These are phyloP conservation scores for Drosophila meridiana DNA, from an alignment of 2,888 invertebrate species.

Conservation along the genomic window DNA sequence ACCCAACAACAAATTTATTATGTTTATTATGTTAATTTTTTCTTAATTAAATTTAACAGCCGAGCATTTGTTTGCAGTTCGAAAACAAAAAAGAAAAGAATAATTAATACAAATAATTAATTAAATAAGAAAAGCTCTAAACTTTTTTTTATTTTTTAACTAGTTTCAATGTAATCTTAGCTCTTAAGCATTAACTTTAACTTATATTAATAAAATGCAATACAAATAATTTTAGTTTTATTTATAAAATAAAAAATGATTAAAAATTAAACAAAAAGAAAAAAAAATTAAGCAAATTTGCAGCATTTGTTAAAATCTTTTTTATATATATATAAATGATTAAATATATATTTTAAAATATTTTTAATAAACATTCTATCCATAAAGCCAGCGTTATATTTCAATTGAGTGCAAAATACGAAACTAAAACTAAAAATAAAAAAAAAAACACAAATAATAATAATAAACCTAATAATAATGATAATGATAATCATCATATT, in stretches of 20 bases:
- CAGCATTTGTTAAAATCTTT: conserved; percentile 71
- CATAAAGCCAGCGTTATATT: conserved; percentile 67
- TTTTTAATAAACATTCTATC: conserved; percentile 74
- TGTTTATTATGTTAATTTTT: conserved; percentile 8
- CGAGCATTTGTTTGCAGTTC: conserved; percentile 55
- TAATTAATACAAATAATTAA: not conserved
- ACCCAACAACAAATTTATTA: conserved; percentile 29
- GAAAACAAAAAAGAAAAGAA: conserved; percentile 2
- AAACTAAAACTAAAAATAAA: conserved; percentile 16
- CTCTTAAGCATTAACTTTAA: conserved; percentile 60
- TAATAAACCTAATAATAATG: conserved; percentile 38
- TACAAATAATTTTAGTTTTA: conserved; percentile 77
- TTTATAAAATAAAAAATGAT: conserved; percentile 53
- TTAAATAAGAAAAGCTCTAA: conserved; percentile 48
- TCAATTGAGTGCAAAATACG: conserved; percentile 43
- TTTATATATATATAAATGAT: conserved; percentile 53
- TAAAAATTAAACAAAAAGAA: conserved; percentile 54
- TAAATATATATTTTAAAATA: conserved; percentile 66
- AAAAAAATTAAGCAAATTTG: conserved; percentile 67
- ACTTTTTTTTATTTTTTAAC: conserved; percentile 46
- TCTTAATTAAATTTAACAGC: conserved; percentile 42
- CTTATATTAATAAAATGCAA: conserved; percentile 75
- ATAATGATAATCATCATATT: conserved; percentile 36
- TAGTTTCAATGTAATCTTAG: conserved; percentile 74
- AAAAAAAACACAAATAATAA: conserved; percentile 6